Conservation (phyloP, 30 jellyfish, hydroid and myxozoan species). For the Hydractinia symbiolongicarpus region DNA sequence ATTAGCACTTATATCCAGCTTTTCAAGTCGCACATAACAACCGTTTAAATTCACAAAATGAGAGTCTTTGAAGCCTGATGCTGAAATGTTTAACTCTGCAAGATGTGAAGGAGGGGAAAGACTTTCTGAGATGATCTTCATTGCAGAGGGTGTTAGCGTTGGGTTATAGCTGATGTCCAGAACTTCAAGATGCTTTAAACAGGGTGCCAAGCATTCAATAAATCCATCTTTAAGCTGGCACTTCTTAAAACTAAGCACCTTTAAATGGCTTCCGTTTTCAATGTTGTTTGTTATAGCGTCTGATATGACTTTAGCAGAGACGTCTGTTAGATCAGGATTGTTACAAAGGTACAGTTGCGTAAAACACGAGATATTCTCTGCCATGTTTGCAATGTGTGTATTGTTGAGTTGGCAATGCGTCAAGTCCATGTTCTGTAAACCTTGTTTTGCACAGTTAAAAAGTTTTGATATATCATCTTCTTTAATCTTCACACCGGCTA, state of each 20-base stretch:
- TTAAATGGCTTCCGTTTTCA: background rate
- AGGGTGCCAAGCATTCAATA: background rate
- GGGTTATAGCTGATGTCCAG: constrained; percentile 7
- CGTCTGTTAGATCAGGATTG: background rate
- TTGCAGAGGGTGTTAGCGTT: constrained; percentile 1
- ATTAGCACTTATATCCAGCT: background rate
- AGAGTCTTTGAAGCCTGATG: constrained; percentile 16
- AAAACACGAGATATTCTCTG: background rate
- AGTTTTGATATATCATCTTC: background rate
- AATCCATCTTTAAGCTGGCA: background rate
- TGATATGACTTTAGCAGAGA: background rate
- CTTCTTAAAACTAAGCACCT: background rate
- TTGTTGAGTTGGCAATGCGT: background rate
- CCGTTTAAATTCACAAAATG: background rate
- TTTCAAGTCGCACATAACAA: background rate
- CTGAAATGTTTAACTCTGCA: background rate
- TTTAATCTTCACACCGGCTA: background rate
- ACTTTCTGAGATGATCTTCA: background rate
- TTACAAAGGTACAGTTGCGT: background rate
- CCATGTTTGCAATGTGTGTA: background rate
- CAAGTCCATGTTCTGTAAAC: background rate
- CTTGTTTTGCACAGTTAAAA: background rate
- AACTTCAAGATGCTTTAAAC: background rate
- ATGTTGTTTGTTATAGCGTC: background rate
- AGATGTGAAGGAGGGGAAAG: background rate